Conservation (phyloP, 2,113 vertebrate genomes). For the Eulemur rufifrons region DNA sequence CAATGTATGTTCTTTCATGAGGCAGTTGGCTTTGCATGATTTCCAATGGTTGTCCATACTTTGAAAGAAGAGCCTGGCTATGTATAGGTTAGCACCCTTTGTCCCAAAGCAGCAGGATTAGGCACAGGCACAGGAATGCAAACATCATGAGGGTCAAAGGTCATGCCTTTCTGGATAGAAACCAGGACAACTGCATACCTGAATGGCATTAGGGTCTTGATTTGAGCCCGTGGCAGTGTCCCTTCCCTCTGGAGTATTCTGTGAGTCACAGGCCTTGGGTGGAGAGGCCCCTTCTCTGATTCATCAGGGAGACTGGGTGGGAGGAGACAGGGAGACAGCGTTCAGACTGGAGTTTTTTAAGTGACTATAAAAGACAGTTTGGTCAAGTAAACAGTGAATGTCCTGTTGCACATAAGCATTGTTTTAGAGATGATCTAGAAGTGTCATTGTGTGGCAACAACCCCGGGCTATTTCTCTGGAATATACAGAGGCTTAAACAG, state of each 20-base stretch:
- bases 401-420: neutral
- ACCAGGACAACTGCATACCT: neutral
- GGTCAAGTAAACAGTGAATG: neutral
- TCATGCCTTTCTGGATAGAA: neutral
- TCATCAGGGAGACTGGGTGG: neutral
- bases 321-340: neutral
- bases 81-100: constrained; percentile 14
- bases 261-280: neutral
- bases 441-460: neutral
- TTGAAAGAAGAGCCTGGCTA: neutral
- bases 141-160: constrained; percentile 13
- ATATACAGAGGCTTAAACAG: neutral
- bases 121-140: neutral
- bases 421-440: neutral
- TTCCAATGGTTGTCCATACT: neutral
- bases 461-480: neutral
- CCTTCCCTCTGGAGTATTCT: neutral
- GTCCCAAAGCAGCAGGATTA: constrained; percentile 30
- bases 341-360: neutral
- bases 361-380: neutral
- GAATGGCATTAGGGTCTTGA: neutral
- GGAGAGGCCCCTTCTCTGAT: neutral
- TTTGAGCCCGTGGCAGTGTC: neutral
- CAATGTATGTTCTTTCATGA: neutral
- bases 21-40: neutral